A percentile compares a stretch with the other conserved stretches of the same genome.
These are phyloP conservation scores for Coronaproctus castanopsis DNA, from an alignment of 2,888 invertebrate genomes.

Conservation along the genomic window DNA sequence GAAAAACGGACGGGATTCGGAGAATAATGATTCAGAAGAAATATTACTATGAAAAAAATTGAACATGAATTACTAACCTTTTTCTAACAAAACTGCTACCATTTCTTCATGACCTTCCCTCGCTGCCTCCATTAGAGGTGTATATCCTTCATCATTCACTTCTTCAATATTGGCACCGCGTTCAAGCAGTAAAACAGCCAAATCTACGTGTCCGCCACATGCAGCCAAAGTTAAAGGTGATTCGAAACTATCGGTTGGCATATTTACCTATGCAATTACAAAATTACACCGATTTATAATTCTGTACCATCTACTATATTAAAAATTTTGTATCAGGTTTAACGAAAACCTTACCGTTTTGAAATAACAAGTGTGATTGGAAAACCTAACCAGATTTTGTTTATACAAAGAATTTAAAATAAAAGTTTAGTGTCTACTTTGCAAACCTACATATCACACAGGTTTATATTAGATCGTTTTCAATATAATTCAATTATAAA, in stretches of 20 bases:
- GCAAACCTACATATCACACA: too few species aligned
- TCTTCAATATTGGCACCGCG: slow-evolving; percentile 97
- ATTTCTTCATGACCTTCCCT: slow-evolving; percentile 97
- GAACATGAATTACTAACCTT: slow-evolving; percentile 35
- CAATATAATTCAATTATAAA: too few species aligned
- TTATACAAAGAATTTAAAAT: too few species aligned
- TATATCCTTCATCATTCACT: slow-evolving; percentile 98
- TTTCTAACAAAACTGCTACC: slow-evolving; percentile 78
- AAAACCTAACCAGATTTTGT: too few species aligned
- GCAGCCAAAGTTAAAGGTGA: slow-evolving; percentile 94
- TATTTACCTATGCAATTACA: slow-evolving; percentile 46
- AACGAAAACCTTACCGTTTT: too few species aligned
- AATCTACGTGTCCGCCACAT: slow-evolving; percentile 94
- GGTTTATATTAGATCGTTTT: too few species aligned
- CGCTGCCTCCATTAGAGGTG: slow-evolving; percentile 97
- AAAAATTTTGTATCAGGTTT: too few species aligned
- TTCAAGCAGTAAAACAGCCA: slow-evolving; percentile 86
- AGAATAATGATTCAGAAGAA: neutral
- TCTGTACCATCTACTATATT: too few species aligned
- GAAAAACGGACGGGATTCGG: neutral
- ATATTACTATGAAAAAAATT: neutral
- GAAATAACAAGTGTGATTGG: too few species aligned
- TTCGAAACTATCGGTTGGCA: slow-evolving; percentile 98
- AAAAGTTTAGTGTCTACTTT: too few species aligned
- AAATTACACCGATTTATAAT: too few species aligned